Evolutionary conservation across 2,888 invertebrate genomes (phyloP).

Genomic region (Drosophila formosana): DNA sequence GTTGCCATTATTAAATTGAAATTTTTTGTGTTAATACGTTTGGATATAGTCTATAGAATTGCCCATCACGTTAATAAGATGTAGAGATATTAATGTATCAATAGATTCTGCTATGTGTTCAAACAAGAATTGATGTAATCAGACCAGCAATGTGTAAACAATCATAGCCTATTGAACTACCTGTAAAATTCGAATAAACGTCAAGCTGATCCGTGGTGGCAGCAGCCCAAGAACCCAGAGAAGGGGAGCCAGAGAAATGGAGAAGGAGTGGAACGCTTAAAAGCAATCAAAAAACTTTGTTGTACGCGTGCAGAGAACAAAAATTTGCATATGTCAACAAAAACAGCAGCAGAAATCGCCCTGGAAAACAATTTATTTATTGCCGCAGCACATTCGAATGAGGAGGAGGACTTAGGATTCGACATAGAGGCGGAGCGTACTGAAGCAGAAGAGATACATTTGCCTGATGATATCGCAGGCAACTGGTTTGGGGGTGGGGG

Average conservation of each 20-base stretch:
- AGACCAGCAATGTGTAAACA: slow-evolving; percentile 55
- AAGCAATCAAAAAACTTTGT: slow-evolving; percentile 71
- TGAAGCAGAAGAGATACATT: slow-evolving; percentile 75
- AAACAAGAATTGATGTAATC: slow-evolving; percentile 34
- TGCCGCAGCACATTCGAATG: slow-evolving; percentile 42
- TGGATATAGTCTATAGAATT: too few relatives aligned
- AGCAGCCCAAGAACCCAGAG: background rate
- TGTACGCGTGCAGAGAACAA: slow-evolving; percentile 53
- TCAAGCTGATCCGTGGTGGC: slow-evolving; percentile 16
- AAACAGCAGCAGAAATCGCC: slow-evolving; percentile 59
- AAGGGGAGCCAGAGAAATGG: background rate
- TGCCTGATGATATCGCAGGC: slow-evolving; percentile 44
- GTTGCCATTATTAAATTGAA: too few relatives aligned
- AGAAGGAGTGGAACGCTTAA: slow-evolving; percentile 39
- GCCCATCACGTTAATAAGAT: too few relatives aligned
- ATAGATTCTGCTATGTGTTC: background rate
- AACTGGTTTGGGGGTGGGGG: background rate
- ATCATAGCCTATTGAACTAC: slow-evolving; percentile 49
- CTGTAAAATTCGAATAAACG: slow-evolving; percentile 30
- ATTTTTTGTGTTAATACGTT: too few relatives aligned
- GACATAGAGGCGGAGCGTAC: slow-evolving; percentile 28
- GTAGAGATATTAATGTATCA: too few relatives aligned
- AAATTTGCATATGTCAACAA: slow-evolving; percentile 79
- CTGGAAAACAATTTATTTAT: slow-evolving; percentile 70
- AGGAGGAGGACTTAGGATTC: background rate